Evolutionary conservation across 2,113 vertebrate species (phyloP).

Genomic region (Crotalus helleri): DNA sequence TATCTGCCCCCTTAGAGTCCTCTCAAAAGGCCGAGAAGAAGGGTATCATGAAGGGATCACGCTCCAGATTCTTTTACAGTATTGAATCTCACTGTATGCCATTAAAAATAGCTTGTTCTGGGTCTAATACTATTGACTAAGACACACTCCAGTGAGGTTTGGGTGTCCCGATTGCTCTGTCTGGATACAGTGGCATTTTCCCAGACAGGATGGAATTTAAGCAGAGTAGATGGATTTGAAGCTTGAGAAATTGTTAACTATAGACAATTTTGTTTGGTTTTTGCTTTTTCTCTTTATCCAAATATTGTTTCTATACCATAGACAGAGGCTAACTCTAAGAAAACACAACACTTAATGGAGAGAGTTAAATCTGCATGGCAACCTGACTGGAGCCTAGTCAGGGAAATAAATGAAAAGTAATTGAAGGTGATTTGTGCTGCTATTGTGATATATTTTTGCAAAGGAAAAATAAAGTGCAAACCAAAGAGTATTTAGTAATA

Average conservation of each 20-base stretch:
- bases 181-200: slow-evolving; percentile 50
- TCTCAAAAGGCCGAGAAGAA: slow-evolving; percentile 1
- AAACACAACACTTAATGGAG: background rate
- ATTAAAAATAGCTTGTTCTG: slow-evolving; percentile 83
- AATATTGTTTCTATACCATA: slow-evolving; percentile 30
- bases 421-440: slow-evolving; percentile 64
- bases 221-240: slow-evolving; percentile 19
- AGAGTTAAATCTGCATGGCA: background rate
- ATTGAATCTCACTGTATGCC: slow-evolving; percentile 75
- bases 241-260: slow-evolving; percentile 32
- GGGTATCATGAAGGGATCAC: slow-evolving; percentile 37
- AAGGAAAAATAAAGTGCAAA: slow-evolving; percentile 63
- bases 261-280: slow-evolving; percentile 5
- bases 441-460: slow-evolving; percentile 48
- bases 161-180: slow-evolving; percentile 55
- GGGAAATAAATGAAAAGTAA: slow-evolving; percentile 23
- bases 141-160: slow-evolving; percentile 42
- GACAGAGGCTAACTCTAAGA: slow-evolving; percentile 36
- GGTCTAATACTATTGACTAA: slow-evolving; percentile 56
- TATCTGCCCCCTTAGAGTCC: slow-evolving; percentile 29
- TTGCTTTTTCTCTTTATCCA: slow-evolving; percentile 1
- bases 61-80: slow-evolving; percentile 60
- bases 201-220: slow-evolving; percentile 40
- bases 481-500: slow-evolving; percentile 78
- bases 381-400: slow-evolving; percentile 29